Evolutionary conservation across 2,888 invertebrate genomes (phyloP).

Genomic region (Dolomedes plantarius): DNA sequence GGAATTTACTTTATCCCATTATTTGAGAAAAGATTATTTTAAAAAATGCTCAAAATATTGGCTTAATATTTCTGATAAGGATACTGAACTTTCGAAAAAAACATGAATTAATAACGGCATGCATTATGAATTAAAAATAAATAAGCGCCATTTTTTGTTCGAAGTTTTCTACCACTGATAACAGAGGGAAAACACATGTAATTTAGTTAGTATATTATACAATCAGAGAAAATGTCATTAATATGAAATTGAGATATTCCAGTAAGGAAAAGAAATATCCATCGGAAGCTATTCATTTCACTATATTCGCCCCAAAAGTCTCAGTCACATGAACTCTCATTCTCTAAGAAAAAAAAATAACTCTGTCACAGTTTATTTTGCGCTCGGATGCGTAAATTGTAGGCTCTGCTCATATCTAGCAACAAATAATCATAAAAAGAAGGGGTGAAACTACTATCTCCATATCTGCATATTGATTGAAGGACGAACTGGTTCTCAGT

Average conservation of each 20-base stretch:
- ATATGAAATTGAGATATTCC: background rate
- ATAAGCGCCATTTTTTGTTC: too few species aligned
- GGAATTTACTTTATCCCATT: too few species aligned
- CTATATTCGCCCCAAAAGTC: background rate
- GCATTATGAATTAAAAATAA: too few species aligned
- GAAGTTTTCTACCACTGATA: too few species aligned
- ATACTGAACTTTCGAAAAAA: too few species aligned
- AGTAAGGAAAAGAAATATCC: background rate
- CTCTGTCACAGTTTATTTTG: slow-evolving; percentile 20
- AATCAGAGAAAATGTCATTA: background rate
- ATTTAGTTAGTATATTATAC: too few species aligned
- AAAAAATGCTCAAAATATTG: too few species aligned
- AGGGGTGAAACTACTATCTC: background rate
- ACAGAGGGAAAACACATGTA: too few species aligned
- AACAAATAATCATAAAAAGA: background rate
- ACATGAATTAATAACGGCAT: too few species aligned
- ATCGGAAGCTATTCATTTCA: background rate
- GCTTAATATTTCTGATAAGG: too few species aligned
- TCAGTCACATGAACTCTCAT: background rate
- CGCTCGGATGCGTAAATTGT: slow-evolving; percentile 15
- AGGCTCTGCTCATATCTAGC: background rate
- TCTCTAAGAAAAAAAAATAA: slow-evolving; percentile 9
- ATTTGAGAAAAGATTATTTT: too few species aligned
- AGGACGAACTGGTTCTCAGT: slow-evolving; percentile 11
- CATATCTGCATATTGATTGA: slow-evolving; percentile 36